phyloP scores from a whole-genome alignment of 2,113 vertebrate genomes.

The Ptyas mucosa region DNA sequence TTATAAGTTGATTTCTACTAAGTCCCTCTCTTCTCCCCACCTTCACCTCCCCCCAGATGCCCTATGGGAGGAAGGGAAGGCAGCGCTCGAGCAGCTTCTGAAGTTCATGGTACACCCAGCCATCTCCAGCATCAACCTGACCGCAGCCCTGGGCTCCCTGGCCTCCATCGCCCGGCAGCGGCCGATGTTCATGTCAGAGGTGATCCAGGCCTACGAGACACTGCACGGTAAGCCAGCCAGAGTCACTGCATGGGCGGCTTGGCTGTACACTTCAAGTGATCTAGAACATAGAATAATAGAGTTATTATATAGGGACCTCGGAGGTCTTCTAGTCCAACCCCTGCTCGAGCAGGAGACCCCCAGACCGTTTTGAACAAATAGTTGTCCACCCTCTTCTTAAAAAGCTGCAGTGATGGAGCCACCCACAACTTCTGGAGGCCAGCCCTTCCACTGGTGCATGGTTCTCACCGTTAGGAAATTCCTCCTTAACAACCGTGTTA shows the following conservation, averaged over 20 bases:
- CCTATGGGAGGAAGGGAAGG: constrained; percentile 85
- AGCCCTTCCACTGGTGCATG: no score
- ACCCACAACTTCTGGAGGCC: no score
- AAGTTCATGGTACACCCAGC: constrained; percentile 96
- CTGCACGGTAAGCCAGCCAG: constrained; percentile 76
- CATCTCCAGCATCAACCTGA: constrained; percentile 96
- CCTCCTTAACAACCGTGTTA: no score
- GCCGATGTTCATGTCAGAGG: constrained; percentile 95
- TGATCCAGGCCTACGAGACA: constrained; percentile 92
- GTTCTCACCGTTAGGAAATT: no score
- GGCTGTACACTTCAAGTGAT: no score
- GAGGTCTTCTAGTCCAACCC: not conserved
- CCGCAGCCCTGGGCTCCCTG: constrained; percentile 85
- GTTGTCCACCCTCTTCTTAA: no score
- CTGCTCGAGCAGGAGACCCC: not conserved
- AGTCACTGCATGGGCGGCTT: fast-evolving
- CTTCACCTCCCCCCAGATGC: constrained; percentile 54
- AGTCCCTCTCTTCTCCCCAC: not conserved
- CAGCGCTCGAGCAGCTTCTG: constrained; percentile 87
- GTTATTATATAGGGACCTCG: not conserved
- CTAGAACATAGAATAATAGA: no score
- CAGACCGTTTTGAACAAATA: no score
- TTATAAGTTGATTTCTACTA: no score
- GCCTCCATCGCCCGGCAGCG: constrained; percentile 89
- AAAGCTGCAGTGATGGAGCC: no score